Percentiles rank a stretch among this genome's conserved stretches.
Evolutionary conservation across 2,888 invertebrate species (phyloP).

Genomic region (Thelaira solivaga): DNA sequence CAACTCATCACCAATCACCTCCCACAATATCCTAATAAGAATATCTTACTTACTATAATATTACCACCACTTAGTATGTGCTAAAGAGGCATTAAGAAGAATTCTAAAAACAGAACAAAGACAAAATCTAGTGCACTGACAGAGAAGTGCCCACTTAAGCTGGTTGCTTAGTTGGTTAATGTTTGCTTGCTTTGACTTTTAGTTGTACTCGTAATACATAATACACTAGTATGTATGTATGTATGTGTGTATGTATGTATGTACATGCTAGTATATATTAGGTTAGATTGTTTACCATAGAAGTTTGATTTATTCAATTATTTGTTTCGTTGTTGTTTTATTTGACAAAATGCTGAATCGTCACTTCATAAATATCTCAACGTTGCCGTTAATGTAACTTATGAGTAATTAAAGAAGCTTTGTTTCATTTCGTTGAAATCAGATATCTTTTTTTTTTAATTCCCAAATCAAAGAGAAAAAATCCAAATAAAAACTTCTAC

Average conservation of each 20-base stretch:
- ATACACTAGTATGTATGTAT: too few relatives aligned
- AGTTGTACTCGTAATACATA: too few relatives aligned
- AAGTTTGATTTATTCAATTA: conserved; percentile 17
- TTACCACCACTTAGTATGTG: conserved; percentile 23
- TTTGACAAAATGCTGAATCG: conserved; percentile 46
- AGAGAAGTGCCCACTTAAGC: conserved; percentile 50
- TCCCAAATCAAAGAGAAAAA: too few relatives aligned
- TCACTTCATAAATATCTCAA: conserved; percentile 19
- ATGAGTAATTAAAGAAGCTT: too few relatives aligned
- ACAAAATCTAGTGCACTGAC: conserved; percentile 42
- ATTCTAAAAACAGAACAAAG: neutral
- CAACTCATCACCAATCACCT: conserved; percentile 1
- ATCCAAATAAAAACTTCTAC: too few relatives aligned
- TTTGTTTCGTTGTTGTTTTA: conserved; percentile 36
- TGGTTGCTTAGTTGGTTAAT: conserved; percentile 24
- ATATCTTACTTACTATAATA: neutral
- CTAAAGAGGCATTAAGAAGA: conserved; percentile 40
- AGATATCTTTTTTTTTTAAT: too few relatives aligned
- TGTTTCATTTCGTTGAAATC: neutral
- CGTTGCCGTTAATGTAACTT: conserved; percentile 11
- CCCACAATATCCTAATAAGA: conserved; percentile 6
- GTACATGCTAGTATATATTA: conserved; percentile 15
- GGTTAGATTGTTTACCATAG: conserved; percentile 14
- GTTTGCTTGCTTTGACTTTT: conserved; percentile 9
- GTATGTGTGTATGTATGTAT: too few relatives aligned